Evolutionary conservation across 1,140 invertebrate species (phyloP).

Genomic region (Aradophagus sp.): DNA sequence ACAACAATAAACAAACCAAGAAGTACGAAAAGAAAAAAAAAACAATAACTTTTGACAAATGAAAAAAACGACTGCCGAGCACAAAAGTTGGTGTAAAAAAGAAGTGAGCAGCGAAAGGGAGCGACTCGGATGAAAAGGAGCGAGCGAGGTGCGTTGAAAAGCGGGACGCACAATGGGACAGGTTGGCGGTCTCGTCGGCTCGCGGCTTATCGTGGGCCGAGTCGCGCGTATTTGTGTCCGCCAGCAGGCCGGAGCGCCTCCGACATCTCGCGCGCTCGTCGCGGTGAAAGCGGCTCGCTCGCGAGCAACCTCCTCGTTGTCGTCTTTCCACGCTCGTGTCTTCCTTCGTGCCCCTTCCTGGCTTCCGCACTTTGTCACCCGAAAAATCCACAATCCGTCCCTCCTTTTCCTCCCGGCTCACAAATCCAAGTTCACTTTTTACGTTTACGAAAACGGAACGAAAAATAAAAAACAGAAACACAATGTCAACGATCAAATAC

Average conservation of each 20-base stretch:
- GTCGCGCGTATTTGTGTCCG: constrained; percentile 26
- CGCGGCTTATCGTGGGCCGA: constrained; percentile 19
- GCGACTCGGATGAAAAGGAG: neutral
- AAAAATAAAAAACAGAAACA: too few species aligned
- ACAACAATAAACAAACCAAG: too few species aligned
- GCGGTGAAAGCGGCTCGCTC: constrained; percentile 37
- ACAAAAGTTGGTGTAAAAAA: neutral
- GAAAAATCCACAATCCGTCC: constrained; percentile 2
- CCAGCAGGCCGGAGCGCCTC: constrained; percentile 12
- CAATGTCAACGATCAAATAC: too few species aligned
- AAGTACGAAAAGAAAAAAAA: too few species aligned
- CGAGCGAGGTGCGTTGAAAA: neutral
- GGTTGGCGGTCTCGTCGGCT: constrained; percentile 2
- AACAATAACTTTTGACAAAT: too few species aligned
- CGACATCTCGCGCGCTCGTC: constrained; percentile 37
- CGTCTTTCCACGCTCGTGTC: neutral
- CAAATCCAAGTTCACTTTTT: too few species aligned
- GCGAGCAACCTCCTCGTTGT: neutral
- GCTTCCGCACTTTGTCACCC: too few species aligned
- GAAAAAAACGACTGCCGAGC: too few species aligned
- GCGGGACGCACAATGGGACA: constrained; percentile 5
- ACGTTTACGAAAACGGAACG: too few species aligned
- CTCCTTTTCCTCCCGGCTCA: too few species aligned
- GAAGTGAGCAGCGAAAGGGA: neutral
- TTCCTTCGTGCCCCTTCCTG: neutral